Evolutionary conservation across 1,140 invertebrate genomes (phyloP).

Genomic region (Heterodera schachtii): DNA sequence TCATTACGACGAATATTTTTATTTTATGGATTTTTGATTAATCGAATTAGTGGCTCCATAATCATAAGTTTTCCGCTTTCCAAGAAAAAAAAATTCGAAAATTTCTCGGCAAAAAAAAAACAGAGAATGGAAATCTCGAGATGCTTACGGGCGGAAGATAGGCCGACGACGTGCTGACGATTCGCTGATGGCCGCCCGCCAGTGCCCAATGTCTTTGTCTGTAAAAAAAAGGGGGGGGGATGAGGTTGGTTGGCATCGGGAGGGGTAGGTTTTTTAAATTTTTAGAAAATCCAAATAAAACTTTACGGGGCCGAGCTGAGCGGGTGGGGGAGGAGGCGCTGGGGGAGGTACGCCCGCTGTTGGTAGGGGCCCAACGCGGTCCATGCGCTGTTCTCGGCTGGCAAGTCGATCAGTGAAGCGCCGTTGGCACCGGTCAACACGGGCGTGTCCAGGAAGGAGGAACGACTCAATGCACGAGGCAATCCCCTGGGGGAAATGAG

Average conservation of each 20-base stretch:
- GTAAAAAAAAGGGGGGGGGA: slow-evolving; percentile 11
- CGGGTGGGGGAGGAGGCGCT: slow-evolving; percentile 38
- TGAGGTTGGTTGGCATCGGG: not conserved
- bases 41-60: no score
- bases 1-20: no score
- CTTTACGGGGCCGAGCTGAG: slow-evolving; percentile 32
- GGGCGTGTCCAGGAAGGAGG: slow-evolving; percentile 25
- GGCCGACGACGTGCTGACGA: slow-evolving; percentile 55
- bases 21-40: no score
- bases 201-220: slow-evolving; percentile 43
- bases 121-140: no score
- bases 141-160: slow-evolving; percentile 46
- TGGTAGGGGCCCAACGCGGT: slow-evolving; percentile 29
- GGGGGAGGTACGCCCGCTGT: slow-evolving; percentile 35
- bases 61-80: no score
- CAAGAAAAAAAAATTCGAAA: no score
- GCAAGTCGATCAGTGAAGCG: slow-evolving; percentile 18
- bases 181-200: slow-evolving; percentile 53
- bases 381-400: slow-evolving; percentile 28
- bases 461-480: slow-evolving; percentile 20
- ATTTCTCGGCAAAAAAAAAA: no score
- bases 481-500: slow-evolving; percentile 15
- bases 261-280: not conserved
- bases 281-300: not conserved
- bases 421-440: slow-evolving; percentile 25